phyloP scores from a whole-genome alignment of 2,888 invertebrate species.

The Pasiphila rectangulata region DNA sequence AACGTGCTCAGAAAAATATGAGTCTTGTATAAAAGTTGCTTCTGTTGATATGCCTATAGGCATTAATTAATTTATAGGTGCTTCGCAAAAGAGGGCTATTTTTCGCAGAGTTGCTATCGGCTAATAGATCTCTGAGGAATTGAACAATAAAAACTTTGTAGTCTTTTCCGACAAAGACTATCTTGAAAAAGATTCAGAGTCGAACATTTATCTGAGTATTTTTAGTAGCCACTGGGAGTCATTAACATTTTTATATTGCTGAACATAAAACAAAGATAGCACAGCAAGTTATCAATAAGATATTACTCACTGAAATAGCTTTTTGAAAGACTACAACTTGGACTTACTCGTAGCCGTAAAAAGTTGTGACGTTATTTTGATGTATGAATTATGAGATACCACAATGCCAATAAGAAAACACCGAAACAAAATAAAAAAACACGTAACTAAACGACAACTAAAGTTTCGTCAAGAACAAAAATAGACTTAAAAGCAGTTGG shows the following conservation, averaged over 20 bases:
- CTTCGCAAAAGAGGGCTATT: background rate
- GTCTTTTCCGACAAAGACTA: slow-evolving; percentile 24
- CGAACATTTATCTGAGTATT: slow-evolving; percentile 21
- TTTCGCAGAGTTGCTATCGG: background rate
- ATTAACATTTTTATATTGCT: slow-evolving; percentile 21
- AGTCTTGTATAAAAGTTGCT: background rate
- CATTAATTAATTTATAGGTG: background rate
- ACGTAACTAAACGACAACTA: no score
- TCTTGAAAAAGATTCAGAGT: slow-evolving; percentile 16
- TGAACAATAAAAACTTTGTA: slow-evolving; percentile 36
- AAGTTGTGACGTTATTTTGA: no score
- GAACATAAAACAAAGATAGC: slow-evolving; percentile 18
- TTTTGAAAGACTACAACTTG: slow-evolving; percentile 10
- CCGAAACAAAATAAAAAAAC: no score
- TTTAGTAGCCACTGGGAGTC: slow-evolving; percentile 17
- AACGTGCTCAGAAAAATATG: background rate
- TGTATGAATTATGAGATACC: no score
- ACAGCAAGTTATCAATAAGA: slow-evolving; percentile 2
- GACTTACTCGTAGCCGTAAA: slow-evolving; percentile 15
- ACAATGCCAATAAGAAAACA: no score
- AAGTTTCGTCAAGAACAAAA: slow-evolving; percentile 14
- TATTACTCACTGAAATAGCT: slow-evolving; percentile 5
- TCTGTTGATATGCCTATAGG: background rate
- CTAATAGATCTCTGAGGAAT: slow-evolving; percentile 17
- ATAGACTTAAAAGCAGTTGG: slow-evolving; percentile 15